Base-by-base conservation (phyloP, 2,888 invertebrate species). In the Microctonus brassicae region DNA sequence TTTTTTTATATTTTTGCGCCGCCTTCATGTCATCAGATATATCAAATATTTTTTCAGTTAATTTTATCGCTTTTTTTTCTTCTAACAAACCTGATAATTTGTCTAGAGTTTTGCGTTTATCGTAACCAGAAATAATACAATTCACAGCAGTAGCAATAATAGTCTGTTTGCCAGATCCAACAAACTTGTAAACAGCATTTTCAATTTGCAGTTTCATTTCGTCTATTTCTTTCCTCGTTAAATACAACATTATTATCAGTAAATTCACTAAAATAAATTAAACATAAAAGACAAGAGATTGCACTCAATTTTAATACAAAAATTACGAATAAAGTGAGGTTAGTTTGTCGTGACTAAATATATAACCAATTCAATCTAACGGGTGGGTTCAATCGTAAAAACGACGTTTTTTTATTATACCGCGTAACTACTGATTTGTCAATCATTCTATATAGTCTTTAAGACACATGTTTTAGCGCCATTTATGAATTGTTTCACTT, bases 61-160 rank as follows among this genome's bases (percentile, higher is more conserved):
- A 88, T 78, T 93, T 92, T 58, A 90, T 89, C 0, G 95, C 95
- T 83, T 95, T 95, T 81, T 93, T 93, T 0, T 93, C 92, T 84
- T 96, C 96, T 73, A 96, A 89, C 78, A 95, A 91, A 0, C 93
- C 91, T 0, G 93, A 91, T 64, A 96, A 89, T 87, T 94, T 95
- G 84, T 95, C 95, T 90, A 93, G 91, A 29, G 95, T 94, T 88
- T 95, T 95, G 70, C 93, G 91, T 73, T 92, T 92, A 87, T 97
- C 96, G 82, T 95, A 96, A 13, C 95, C 95, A 85, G 89, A 91
- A 76, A 92, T 91, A 29, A 97, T 89, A 84, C 96, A 96, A 78
- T 94, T 93, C 24, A 95, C 91, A 2, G 95, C 94, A 0, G 94
- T 93, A 11, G 93, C 93, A n/a, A 95, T 91, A 22, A 97, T 88